Evolutionary conservation across 2,113 vertebrate genomes (phyloP).

Genomic region (Tapirus terrestris): DNA sequence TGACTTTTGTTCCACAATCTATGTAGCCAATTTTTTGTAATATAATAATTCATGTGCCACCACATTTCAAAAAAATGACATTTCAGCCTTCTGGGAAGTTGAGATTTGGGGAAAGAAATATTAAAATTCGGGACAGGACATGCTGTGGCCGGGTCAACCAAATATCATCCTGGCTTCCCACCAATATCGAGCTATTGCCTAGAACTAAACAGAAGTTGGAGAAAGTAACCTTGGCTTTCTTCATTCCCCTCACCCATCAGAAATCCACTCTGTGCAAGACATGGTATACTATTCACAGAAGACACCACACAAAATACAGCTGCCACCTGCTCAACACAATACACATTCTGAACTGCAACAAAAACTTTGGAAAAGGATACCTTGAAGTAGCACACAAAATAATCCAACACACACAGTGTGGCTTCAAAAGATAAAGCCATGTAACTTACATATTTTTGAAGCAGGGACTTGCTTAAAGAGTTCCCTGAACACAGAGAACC

Average conservation of each 20-base stretch:
- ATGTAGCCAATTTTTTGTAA: neutral
- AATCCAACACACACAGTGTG: neutral
- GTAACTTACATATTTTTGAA: constrained; percentile 32
- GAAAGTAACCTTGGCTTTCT: neutral
- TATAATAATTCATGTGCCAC: neutral
- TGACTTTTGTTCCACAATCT: neutral
- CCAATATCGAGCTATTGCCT: neutral
- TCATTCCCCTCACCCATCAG: no score
- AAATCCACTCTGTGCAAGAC: neutral
- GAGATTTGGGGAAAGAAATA: neutral
- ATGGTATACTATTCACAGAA: neutral
- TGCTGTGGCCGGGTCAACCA: neutral
- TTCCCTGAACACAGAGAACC: neutral
- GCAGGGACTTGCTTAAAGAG: neutral
- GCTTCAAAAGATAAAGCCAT: constrained; percentile 43
- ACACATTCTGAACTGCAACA: neutral
- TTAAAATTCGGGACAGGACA: neutral
- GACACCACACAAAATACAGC: neutral
- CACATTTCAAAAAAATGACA: neutral
- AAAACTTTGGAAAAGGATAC: neutral
- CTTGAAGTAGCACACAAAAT: neutral
- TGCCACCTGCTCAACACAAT: neutral
- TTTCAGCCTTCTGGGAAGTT: neutral
- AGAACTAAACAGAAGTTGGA: neutral
- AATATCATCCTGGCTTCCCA: neutral